phyloP scores from a whole-genome alignment of 2,888 invertebrate species.

The Leptinotarsa peninsularis region DNA sequence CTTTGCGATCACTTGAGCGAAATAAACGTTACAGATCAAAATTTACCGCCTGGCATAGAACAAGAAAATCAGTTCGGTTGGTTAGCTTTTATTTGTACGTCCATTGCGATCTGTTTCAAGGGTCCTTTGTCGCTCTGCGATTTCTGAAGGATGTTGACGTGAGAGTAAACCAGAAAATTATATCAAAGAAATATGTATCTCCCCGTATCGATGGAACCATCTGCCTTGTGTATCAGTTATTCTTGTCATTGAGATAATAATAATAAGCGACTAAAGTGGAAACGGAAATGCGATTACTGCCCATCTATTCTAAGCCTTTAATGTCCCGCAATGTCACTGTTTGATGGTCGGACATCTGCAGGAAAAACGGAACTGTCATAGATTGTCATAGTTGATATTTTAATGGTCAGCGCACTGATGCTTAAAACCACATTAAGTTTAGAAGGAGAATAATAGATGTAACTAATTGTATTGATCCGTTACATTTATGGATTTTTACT shows the following conservation, averaged over 20 bases:
- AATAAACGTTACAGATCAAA: conserved; percentile 62
- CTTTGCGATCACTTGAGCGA: conserved; percentile 58
- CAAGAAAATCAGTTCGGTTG: conserved; percentile 54
- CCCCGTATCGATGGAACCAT: conserved; percentile 33
- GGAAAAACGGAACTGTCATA: conserved; percentile 15
- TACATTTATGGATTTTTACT: too few species aligned
- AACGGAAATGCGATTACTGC: conserved; percentile 43
- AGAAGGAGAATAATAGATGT: background rate
- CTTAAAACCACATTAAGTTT: background rate
- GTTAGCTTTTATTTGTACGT: conserved; percentile 54
- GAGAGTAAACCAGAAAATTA: conserved; percentile 43
- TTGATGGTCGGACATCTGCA: conserved; percentile 23
- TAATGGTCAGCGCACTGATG: conserved; percentile 3
- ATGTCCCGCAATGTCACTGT: conserved; percentile 26
- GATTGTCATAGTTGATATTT: conserved; percentile 14
- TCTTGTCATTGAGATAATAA: conserved; percentile 42
- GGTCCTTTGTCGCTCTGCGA: conserved; percentile 46
- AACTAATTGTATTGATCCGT: too few species aligned
- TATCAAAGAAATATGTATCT: conserved; percentile 43
- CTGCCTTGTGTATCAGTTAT: conserved; percentile 40
- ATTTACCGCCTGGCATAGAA: conserved; percentile 55
- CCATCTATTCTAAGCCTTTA: conserved; percentile 41
- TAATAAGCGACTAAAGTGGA: conserved; percentile 41
- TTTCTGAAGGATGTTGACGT: conserved; percentile 44
- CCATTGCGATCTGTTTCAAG: conserved; percentile 53